These are phyloP conservation scores for Galago senegalensis DNA, from an alignment of 2,797 vertebrate genomes.

Conservation along the genomic window DNA sequence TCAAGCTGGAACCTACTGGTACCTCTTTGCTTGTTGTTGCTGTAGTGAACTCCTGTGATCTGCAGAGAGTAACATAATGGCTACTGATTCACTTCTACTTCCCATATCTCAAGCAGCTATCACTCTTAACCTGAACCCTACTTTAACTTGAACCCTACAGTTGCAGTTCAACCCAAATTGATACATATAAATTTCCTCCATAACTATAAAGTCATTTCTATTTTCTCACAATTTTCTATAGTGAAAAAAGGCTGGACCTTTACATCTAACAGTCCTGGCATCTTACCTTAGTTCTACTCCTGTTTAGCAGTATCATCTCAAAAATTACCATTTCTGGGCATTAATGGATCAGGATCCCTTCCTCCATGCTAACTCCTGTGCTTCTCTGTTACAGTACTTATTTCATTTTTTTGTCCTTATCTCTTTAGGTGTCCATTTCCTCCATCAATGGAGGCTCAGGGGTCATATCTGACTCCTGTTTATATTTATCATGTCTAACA, in stretches of 20 bases:
- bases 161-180: conserved; percentile 11
- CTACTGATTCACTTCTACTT: neutral
- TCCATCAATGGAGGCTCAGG: neutral
- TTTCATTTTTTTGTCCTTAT: conserved; percentile 26
- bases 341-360: neutral
- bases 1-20: conserved; percentile 13
- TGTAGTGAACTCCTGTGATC: neutral
- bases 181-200: neutral
- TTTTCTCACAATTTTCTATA: conserved; percentile 31
- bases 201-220: conserved; percentile 6
- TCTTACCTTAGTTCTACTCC: neutral
- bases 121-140: neutral
- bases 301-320: neutral
- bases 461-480: neutral
- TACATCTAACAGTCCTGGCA: neutral
- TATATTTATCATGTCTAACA: neutral
- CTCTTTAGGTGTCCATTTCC: conserved; percentile 25
- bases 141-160: neutral
- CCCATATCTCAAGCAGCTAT: neutral
- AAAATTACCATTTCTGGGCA: neutral
- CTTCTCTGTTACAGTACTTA: neutral
- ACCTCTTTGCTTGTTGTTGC: rapidly evolving
- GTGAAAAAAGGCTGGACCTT: conserved; percentile 1
- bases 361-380: neutral
- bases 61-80: neutral